Evolutionary conservation across 2,797 vertebrate genomes (phyloP).

Genomic region (Falco columbarius): DNA sequence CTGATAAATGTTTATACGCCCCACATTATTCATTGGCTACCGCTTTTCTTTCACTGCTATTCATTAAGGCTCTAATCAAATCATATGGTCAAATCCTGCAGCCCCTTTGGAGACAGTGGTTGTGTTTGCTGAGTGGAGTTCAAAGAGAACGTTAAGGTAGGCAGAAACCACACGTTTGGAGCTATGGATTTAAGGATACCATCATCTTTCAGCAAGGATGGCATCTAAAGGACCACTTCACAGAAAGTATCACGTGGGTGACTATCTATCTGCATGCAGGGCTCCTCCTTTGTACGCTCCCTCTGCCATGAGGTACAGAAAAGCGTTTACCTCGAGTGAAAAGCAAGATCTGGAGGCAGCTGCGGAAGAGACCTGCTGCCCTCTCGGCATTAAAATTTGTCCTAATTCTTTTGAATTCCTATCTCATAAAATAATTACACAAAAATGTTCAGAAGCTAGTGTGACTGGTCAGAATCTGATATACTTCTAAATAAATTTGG

Average conservation of each 20-base stretch:
- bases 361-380: background rate
- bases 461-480: background rate
- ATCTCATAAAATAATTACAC: background rate
- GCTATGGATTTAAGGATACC: background rate
- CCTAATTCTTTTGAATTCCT: background rate
- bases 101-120: background rate
- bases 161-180: background rate
- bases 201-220: background rate
- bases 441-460: background rate
- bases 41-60: conserved; percentile 4
- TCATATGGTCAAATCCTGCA: background rate
- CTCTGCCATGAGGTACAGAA: background rate
- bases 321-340: background rate
- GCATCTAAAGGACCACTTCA: background rate
- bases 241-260: background rate
- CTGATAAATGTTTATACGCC: background rate
- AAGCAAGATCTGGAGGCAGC: background rate
- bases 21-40: background rate
- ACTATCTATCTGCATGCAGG: background rate
- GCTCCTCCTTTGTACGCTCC: background rate
- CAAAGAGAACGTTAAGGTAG: background rate
- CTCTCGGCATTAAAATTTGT: background rate
- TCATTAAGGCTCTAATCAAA: background rate
- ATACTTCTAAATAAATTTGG: background rate
- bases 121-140: background rate